Base-by-base conservation (phyloP, 2,888 invertebrate genomes). In the Thumatha senex region DNA sequence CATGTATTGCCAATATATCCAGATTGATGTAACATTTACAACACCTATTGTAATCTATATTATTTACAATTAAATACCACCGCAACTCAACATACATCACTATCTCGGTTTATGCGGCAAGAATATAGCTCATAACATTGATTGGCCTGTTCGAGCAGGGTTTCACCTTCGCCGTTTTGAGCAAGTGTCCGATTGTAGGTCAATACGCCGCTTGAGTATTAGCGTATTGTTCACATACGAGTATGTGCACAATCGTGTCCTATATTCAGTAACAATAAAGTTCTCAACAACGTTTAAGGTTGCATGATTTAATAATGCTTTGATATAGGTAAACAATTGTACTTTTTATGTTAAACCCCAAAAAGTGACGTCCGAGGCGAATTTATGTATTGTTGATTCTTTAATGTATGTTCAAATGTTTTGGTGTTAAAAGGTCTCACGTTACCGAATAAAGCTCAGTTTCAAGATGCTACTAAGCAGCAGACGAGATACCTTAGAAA, bases 51-150 rank as follows among this genome's bases (percentile, higher is more conserved):
- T 68, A 54, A 51, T 65, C 59, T 64, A 52, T 71, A 65, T 71
- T 76, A 73, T 80, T 79, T 77, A 76, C 71, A 68, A n/a, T n/a
- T n/a, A n/a, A n/a, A n/a, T n/a, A n/a, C 63, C 57, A 63, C 61
- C 18, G 5, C 18, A 24, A 24, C 18, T 70, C 59, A 58, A 73
- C 76, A 68, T 80, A 82, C 81, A 80, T 80, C 77, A 74, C 73
- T 73, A 77, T 74, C 67, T 72, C 59, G 61, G 68, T 69, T 72
- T 74, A 77, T 74, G 72, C 53, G 51, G 68, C 58, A 61, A 74
- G 67, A 74, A 80, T 80, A 84, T 78, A 73, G 76, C 72, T 78
- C 77, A 77, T 82, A 80, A 78, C 63, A 79, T 80, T 77, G 80
- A 84, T 81, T 80, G 74, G 75, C 64, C 75, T 71, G 64, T 70